Percentiles rank a stretch among this genome's conserved stretches.
phyloP scores from a whole-genome alignment of 1,140 invertebrate genomes.

The Psix sp. region DNA sequence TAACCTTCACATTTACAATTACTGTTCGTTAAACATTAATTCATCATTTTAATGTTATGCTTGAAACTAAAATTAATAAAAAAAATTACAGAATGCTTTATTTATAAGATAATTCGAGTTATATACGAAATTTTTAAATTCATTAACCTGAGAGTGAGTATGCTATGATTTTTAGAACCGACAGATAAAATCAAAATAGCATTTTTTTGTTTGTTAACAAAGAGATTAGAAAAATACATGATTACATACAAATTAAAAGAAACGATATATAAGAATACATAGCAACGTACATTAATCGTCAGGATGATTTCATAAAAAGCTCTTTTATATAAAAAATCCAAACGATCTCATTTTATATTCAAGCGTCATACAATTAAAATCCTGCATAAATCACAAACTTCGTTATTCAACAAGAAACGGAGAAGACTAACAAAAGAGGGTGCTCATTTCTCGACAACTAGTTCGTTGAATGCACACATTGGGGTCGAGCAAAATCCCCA shows the following conservation, averaged over 20 bases:
- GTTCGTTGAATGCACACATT: slow-evolving; percentile 56
- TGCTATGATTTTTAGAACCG: too few species aligned
- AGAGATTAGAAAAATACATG: too few species aligned
- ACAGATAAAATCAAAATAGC: too few species aligned
- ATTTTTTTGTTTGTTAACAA: too few species aligned
- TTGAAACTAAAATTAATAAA: too few species aligned
- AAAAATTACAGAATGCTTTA: too few species aligned
- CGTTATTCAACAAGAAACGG: slow-evolving; percentile 47
- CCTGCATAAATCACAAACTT: slow-evolving; percentile 56
- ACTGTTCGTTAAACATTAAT: too few species aligned
- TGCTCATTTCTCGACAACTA: slow-evolving; percentile 42
- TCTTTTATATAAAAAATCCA: slow-evolving; percentile 29
- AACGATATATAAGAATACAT: too few species aligned
- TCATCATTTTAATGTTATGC: too few species aligned
- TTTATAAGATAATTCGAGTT: background rate
- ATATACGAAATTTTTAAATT: slow-evolving; percentile 18
- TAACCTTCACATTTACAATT: too few species aligned
- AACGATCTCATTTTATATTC: slow-evolving; percentile 42
- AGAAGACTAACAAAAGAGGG: slow-evolving; percentile 53
- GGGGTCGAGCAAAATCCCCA: slow-evolving; percentile 52
- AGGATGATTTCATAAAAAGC: slow-evolving; percentile 35
- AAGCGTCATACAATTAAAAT: slow-evolving; percentile 40
- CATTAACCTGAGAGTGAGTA: slow-evolving; percentile 4
- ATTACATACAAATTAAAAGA: too few species aligned
- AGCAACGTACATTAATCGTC: slow-evolving; percentile 22